Percentiles rank a stretch among this genome's conserved stretches.
Conservation (phyloP, 2,113 vertebrate genomes). For the Burhinus bistriatus region DNA sequence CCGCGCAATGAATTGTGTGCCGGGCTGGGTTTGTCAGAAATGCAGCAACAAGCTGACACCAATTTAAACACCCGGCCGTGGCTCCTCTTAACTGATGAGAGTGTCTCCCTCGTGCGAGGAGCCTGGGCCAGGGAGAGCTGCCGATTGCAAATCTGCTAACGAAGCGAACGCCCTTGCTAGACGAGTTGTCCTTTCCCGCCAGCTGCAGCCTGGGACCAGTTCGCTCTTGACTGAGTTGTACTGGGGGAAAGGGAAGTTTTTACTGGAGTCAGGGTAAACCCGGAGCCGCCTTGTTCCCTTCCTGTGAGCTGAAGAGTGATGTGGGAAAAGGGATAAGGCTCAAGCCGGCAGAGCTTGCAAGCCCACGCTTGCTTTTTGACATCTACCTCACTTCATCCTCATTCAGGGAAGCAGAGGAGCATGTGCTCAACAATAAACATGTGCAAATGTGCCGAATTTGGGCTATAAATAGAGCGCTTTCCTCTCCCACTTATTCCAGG, state of each 20-base stretch:
- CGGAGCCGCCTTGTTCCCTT: background rate
- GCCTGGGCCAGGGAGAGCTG: background rate
- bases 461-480: constrained; percentile 44
- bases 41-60: background rate
- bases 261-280: background rate
- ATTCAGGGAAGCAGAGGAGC: constrained; percentile 6
- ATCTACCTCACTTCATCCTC: constrained; percentile 11
- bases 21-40: constrained; percentile 27
- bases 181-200: background rate
- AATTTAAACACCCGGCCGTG: background rate
- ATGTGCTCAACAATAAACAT: constrained; percentile 15
- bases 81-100: background rate
- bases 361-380: constrained; percentile 18
- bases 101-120: background rate
- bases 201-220: background rate
- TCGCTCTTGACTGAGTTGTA: background rate
- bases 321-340: constrained; percentile 10
- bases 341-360: constrained; percentile 6
- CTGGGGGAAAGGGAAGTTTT: background rate
- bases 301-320: background rate
- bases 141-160: background rate
- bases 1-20: background rate
- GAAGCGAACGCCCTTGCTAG: background rate
- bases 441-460: constrained; percentile 29
- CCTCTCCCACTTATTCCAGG: constrained; percentile 12